Evolutionary conservation across 2,797 vertebrate genomes (phyloP).

Genomic region (Pangasius larnaudii): DNA sequence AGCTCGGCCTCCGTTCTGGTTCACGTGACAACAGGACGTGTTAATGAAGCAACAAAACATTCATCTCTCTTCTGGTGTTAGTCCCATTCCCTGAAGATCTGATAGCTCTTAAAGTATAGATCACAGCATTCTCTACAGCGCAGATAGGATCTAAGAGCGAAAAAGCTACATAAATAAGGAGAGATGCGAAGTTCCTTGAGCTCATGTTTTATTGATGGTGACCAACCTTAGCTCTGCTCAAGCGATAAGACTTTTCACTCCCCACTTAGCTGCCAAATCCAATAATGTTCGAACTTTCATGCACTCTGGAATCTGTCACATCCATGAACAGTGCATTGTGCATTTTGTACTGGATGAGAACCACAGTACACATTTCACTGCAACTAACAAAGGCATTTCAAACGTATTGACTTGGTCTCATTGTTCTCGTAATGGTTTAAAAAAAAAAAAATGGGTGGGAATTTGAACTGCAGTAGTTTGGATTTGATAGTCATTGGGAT

Average conservation of each 20-base stretch:
- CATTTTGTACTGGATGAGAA: background rate
- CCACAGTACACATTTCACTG: background rate
- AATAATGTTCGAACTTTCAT: conserved; percentile 30
- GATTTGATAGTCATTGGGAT: background rate
- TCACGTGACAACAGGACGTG: background rate
- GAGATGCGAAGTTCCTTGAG: conserved; percentile 10
- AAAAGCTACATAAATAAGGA: conserved; percentile 41
- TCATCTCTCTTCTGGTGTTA: background rate
- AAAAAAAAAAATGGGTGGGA: background rate
- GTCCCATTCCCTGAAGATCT: conserved; percentile 49
- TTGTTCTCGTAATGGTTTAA: too few species aligned
- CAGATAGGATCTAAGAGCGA: conserved; percentile 52
- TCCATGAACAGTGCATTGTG: background rate
- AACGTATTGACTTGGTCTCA: background rate
- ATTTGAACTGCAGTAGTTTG: background rate
- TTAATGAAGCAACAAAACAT: conserved; percentile 24
- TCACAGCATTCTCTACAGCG: conserved; percentile 37
- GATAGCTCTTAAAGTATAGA: conserved; percentile 52
- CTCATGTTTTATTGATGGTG: conserved; percentile 62
- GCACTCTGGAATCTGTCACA: background rate
- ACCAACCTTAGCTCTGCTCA: conserved; percentile 34
- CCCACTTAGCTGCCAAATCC: conserved; percentile 42
- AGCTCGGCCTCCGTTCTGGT: background rate
- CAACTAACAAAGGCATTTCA: background rate
- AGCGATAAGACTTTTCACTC: conserved; percentile 36